These are phyloP conservation scores for Cichladusa arquata DNA, from an alignment of 2,113 vertebrate genomes.

Conservation along the genomic window DNA sequence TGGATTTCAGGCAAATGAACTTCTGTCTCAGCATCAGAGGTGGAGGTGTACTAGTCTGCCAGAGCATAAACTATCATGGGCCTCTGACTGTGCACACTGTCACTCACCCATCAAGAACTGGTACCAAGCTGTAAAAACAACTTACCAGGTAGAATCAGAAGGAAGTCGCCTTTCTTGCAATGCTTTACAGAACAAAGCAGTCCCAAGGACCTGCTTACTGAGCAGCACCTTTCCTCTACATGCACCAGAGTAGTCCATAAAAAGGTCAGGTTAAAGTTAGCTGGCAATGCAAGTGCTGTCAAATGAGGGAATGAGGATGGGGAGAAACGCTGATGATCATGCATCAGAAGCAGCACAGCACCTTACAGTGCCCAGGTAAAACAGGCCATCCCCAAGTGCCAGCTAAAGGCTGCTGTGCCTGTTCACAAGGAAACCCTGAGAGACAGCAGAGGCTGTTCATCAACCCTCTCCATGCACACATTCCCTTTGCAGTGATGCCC, in stretches of 20 bases:
- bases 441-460: neutral
- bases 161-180: neutral
- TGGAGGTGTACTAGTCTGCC: neutral
- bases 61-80: neutral
- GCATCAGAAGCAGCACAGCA: neutral
- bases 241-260: neutral
- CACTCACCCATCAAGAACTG: fast-evolving
- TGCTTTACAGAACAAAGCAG: neutral
- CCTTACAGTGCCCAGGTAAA: neutral
- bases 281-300: neutral
- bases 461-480: fast-evolving
- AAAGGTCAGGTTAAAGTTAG: neutral
- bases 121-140: neutral
- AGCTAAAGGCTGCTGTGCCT: neutral
- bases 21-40: neutral
- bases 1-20: neutral
- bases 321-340: neutral
- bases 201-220: neutral
- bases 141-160: neutral
- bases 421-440: neutral
- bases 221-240: neutral
- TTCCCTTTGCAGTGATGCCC: fast-evolving
- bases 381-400: neutral
- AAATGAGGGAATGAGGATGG: neutral
- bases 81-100: neutral